Base-by-base conservation (phyloP, 2,888 invertebrate species). In the Habrosyne pyritoides region DNA sequence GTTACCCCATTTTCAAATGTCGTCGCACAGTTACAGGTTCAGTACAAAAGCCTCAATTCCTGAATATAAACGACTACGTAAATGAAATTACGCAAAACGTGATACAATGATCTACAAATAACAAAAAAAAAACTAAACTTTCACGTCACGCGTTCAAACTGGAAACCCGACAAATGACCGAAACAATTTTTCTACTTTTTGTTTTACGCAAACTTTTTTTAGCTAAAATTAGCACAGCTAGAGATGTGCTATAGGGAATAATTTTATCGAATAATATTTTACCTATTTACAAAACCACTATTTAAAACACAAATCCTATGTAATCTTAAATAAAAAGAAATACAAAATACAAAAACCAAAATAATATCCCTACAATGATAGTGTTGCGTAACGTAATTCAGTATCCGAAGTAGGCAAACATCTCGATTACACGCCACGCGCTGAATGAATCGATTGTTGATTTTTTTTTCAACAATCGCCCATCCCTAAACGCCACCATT, bases 401-500 rank as follows among this genome's bases (percentile, higher is more conserved):
- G n/a, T n/a, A 4, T 7, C 1, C 0, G n/a, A 33, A 12, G 1
- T 10, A 42, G 18, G 18, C 7, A 18, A 42, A 42, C 18, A 5
- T 18, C 18, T 42, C 14, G 12, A 18, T 42, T 42, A 1, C 18
- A 5, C 14, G 18, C 42, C 42, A 18, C 6, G 8, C 8, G 18
- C 14, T 8, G 42, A 42, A 42, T 42, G 18, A 42, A 18, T 42
- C 42, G 42, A 42, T 42, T 18, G 18, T 42, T 18, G 14, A 2
- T 18, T 42, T 42, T 24, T 24, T 8, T 42, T 36, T 6, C n/a
- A 14, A 36, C 7, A 28, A 28, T 12, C 18, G 50, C 28, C 28
- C 28, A 50, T 42, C 47, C 47, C 47, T 50, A 51, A 60, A 58
- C 60, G 57, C 53, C 64, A 60, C 68, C 64, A 73, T 85, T 87